These are phyloP conservation scores for Periphyllus acericola DNA, from an alignment of 2,888 invertebrate genomes.

Conservation along the genomic window DNA sequence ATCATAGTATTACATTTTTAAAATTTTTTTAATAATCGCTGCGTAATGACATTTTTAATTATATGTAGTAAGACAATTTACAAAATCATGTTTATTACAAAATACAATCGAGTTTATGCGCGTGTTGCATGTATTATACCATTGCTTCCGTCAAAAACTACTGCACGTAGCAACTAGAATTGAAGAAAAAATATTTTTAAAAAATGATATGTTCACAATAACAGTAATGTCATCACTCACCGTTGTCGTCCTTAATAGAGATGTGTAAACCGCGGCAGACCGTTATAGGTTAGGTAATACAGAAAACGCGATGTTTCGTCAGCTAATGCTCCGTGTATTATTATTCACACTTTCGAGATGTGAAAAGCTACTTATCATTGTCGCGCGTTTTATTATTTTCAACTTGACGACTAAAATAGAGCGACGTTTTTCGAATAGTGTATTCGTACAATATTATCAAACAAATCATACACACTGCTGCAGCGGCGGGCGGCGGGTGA, in stretches of 20 bases:
- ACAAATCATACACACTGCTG: not conserved
- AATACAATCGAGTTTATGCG: not conserved
- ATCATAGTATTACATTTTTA: not conserved
- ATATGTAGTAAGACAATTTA: not conserved
- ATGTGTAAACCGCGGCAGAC: not conserved
- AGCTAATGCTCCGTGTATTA: not conserved
- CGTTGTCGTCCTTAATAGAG: not conserved
- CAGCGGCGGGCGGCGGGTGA: not conserved
- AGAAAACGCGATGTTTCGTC: not conserved
- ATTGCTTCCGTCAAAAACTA: not conserved
- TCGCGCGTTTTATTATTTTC: slow-evolving; percentile 26
- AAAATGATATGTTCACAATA: not conserved
- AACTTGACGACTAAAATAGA: slow-evolving; percentile 13
- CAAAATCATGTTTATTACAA: not conserved
- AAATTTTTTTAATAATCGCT: not conserved
- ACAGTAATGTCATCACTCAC: not conserved
- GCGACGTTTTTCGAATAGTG: not conserved
- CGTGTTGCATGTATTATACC: not conserved
- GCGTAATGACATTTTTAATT: not conserved
- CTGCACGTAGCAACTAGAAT: not conserved
- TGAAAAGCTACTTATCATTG: slow-evolving; percentile 25
- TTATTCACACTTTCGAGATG: slow-evolving; percentile 20
- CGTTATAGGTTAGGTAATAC: not conserved
- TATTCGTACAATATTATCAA: not conserved
- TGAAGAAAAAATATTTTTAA: not conserved